Base-by-base conservation (phyloP, 2,888 invertebrate genomes). In the Parnassius mnemosyne region DNA sequence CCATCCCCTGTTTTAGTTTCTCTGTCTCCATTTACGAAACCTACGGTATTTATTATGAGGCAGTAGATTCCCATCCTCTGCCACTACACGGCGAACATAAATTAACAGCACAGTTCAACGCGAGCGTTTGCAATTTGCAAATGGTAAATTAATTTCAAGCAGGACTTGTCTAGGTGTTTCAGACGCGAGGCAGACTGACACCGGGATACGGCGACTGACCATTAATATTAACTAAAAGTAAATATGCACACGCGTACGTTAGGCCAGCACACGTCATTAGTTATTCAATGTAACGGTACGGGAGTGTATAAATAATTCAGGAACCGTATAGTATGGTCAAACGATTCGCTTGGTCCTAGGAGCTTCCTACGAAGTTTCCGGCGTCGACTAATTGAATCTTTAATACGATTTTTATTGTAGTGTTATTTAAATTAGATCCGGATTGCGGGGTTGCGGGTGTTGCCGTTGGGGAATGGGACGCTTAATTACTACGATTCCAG, bases 241-340 rank as follows among this genome's bases (percentile, higher is more conserved):
- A 76, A 76, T 75, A 79, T 77, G 74, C 76, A 74, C 71, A 69
- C 66, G 67, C 66, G 68, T 65, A 64, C 67, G 69, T 66, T 63
- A 63, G 60, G 56, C 66, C 65, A 66, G 71, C 73, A 77, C 74
- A 82, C 79, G 68, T 84, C 87, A 85, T 89, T 88, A 85, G 81
- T 72, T 76, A 87, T 84, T 81, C 89, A 83, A 81, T 83, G 85
- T 87, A 84, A 87, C 89, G 89, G 87, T 87, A 88, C 87, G 80
- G 65, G 65, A 66, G 70, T 64, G 68, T 73, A 87, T 87, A 83
- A 79, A 85, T 86, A 80, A 85, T 84, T 80, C 85, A 84, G 71
- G 66, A 69, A 68, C 68, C 75, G 81, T 79, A 76, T 70, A 70
- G 70, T 69, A 75, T 76, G 79, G 77, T 75, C 75, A 75, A 71